These are phyloP conservation scores for Sericinus montela DNA, from an alignment of 2,888 invertebrate species.

Conservation along the genomic window DNA sequence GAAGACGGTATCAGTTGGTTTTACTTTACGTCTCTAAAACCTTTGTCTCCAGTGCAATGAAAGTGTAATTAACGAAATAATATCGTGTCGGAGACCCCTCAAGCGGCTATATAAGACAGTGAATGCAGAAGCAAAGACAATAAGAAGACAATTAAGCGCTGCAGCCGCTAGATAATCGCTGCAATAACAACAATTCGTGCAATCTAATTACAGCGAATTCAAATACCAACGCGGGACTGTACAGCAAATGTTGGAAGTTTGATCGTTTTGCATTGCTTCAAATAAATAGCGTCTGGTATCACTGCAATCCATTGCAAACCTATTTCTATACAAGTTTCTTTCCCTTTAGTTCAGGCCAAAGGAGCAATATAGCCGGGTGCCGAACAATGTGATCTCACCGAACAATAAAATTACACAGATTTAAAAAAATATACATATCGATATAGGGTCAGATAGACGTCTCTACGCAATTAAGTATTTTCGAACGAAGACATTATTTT, in stretches of 20 bases:
- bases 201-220: constrained; percentile 53
- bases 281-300: constrained; percentile 11
- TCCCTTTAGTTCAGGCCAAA: too few species aligned
- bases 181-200: constrained; percentile 57
- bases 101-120: constrained; percentile 28
- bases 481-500: too few species aligned
- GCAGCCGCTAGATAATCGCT: constrained; percentile 53
- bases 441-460: too few species aligned
- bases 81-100: constrained; percentile 30
- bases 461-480: too few species aligned
- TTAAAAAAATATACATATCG: too few species aligned
- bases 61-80: constrained; percentile 35
- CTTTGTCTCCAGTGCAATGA: constrained; percentile 24
- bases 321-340: too few species aligned
- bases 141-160: constrained; percentile 46
- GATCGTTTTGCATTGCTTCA: constrained; percentile 14
- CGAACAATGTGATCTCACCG: too few species aligned
- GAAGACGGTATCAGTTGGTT: neutral
- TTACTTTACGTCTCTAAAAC: constrained; percentile 1
- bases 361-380: too few species aligned
- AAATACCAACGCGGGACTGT: constrained; percentile 22
- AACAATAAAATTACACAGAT: too few species aligned
- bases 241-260: constrained; percentile 15
- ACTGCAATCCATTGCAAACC: neutral
- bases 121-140: constrained; percentile 37